phyloP scores from a whole-genome alignment of 2,797 vertebrate genomes.

The Sebastes cheni region DNA sequence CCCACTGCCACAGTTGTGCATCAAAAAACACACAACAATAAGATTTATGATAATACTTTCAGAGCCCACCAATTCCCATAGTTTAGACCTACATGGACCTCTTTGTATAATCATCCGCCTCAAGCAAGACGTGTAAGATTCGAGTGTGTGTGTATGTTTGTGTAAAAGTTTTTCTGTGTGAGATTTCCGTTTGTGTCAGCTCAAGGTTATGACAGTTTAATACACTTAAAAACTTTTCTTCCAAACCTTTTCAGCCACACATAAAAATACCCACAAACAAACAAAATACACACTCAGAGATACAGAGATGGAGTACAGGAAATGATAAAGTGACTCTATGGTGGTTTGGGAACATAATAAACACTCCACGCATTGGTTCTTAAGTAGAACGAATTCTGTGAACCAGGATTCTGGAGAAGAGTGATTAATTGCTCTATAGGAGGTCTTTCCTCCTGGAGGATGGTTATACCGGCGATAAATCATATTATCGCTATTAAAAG shows the following conservation, averaged over 20 bases:
- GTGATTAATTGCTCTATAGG: constrained; percentile 82
- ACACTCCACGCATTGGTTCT: constrained; percentile 61
- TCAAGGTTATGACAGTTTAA: constrained; percentile 67
- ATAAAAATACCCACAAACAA: constrained; percentile 34
- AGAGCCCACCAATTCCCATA: constrained; percentile 1
- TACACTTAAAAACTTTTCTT: constrained; percentile 60
- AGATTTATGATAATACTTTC: constrained; percentile 45
- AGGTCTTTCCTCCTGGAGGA: constrained; percentile 75
- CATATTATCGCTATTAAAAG: constrained; percentile 85
- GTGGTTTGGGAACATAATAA: constrained; percentile 75
- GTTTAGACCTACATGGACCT: constrained; percentile 18
- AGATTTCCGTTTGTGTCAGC: constrained; percentile 29
- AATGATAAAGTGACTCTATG: constrained; percentile 77
- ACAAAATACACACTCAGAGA: constrained; percentile 52
- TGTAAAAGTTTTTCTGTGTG: constrained; percentile 24
- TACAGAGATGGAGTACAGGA: constrained; percentile 57
- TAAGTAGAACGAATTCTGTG: constrained; percentile 70
- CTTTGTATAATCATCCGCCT: constrained; percentile 16
- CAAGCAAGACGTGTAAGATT: background rate
- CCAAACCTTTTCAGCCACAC: constrained; percentile 34
- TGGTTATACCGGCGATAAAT: constrained; percentile 79
- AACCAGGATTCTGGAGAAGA: constrained; percentile 69
- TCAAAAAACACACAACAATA: constrained; percentile 6
- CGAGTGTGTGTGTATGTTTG: constrained; percentile 9
- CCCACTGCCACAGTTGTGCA: background rate